Evolutionary conservation across 2,797 vertebrate genomes (phyloP), one percentile per base, ranked within the genome.

Genomic region (Poeciliopsis paucimaculata): DNA sequence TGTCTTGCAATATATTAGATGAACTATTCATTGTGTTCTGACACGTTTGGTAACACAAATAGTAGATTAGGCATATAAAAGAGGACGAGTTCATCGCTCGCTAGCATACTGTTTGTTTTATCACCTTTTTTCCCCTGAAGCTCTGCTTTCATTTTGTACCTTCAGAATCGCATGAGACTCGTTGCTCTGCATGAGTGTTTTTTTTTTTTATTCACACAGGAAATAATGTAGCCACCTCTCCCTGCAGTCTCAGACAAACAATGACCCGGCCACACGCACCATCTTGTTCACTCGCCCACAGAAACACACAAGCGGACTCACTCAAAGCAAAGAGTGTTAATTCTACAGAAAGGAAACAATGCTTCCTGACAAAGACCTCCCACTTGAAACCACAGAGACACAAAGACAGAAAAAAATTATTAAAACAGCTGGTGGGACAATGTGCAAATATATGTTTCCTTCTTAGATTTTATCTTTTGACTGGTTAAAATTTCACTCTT

Each of bases 341-440:
- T 84, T 85, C 72, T 85, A 47, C 1, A 53, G 86, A 84, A 90
- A 88, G 91, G 89, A 93, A 92, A 87, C 83, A 62, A 0, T 0
- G 76, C 73, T 92, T 92, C 84, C 89, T 90, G 90, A 79, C 66
- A 86, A 46, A 77, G 85, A 88, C 82, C 77, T 86, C 82, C 87
- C 3, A 72, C 88, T 83, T 72, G 45, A 90, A 88, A 82, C 90
- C 89, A 49, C 72, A 57, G 34, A 60, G 20, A 49, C 88, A 60
- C 39, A 26, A 39, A 74, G 43, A 39, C 13, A 78, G 39, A 1
- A 64, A 23, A 76, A 26, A 39, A 20, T 18, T 20, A 68, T 31
- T 70, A 4, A 41, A 77, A 53, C 64, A 53, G 36, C 76, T 55
- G 62, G 34, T 43, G 26, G 62, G 45, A 66, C 23, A 49, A 31